A percentile compares a stretch with the other conserved stretches of the same genome.
Evolutionary conservation across 2,888 invertebrate genomes (phyloP).

Genomic region (Pomacea canaliculata): DNA sequence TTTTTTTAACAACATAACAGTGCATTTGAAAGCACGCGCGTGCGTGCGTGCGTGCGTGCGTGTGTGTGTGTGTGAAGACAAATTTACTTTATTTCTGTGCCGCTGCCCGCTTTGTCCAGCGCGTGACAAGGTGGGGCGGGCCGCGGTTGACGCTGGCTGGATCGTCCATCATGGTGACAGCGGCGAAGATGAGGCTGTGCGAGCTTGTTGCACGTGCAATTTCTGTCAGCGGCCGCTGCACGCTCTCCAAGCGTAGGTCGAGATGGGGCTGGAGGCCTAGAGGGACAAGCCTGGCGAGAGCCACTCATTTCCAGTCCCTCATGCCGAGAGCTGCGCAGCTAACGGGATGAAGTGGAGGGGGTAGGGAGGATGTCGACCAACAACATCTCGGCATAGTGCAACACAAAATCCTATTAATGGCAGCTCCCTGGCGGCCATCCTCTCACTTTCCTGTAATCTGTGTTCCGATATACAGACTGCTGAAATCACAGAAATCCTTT

Average conservation of each 20-base stretch:
- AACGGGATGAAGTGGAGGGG: no score
- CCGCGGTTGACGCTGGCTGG: neutral
- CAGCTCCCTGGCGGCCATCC: no score
- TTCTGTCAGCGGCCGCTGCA: neutral
- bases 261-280: neutral
- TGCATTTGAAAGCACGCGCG: no score
- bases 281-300: neutral
- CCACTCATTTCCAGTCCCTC: neutral
- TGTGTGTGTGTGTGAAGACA: neutral
- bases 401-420: no score
- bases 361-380: no score
- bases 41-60: neutral
- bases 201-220: slow-evolving; percentile 15
- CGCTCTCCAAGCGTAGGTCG: neutral
- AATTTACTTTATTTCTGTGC: neutral
- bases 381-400: no score
- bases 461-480: no score
- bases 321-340: no score
- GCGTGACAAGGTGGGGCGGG: neutral
- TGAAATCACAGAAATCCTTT: no score
- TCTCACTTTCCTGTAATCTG: no score
- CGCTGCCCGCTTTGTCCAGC: neutral
- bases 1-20: no score
- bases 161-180: slow-evolving; percentile 16
- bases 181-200: neutral